Conservation (phyloP, 2,797 vertebrate genomes). For the Halcyon chelicuti region DNA sequence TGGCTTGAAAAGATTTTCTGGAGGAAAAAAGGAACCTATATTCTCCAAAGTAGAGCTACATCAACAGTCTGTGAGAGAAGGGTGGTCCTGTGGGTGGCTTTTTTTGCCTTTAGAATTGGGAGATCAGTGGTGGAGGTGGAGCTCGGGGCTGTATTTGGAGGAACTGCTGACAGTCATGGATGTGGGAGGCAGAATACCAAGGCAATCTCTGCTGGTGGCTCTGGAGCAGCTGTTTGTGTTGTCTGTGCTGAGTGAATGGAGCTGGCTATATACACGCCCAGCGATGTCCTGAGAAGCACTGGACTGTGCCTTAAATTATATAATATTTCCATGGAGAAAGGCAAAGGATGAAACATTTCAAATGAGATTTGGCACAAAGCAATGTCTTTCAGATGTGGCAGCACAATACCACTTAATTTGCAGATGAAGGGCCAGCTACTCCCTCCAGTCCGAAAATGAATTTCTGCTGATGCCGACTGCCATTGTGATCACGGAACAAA, state of each 20-base stretch:
- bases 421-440: neutral
- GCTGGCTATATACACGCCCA: neutral
- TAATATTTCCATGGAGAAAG: neutral
- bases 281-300: neutral
- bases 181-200: neutral
- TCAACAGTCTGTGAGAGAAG: neutral
- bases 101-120: neutral
- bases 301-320: neutral
- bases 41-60: neutral
- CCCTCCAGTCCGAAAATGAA: neutral
- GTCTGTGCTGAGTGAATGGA: neutral
- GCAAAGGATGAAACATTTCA: neutral
- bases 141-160: neutral
- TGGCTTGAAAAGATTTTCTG: neutral
- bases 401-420: neutral
- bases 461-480: neutral
- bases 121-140: neutral
- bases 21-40: neutral
- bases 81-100: neutral
- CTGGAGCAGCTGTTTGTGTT: fast-evolving
- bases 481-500: neutral
- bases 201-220: neutral
- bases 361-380: neutral
- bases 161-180: neutral
- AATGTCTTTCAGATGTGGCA: neutral